phyloP scores from a whole-genome alignment of 2,113 vertebrate genomes.

The Pterocles burchelli region DNA sequence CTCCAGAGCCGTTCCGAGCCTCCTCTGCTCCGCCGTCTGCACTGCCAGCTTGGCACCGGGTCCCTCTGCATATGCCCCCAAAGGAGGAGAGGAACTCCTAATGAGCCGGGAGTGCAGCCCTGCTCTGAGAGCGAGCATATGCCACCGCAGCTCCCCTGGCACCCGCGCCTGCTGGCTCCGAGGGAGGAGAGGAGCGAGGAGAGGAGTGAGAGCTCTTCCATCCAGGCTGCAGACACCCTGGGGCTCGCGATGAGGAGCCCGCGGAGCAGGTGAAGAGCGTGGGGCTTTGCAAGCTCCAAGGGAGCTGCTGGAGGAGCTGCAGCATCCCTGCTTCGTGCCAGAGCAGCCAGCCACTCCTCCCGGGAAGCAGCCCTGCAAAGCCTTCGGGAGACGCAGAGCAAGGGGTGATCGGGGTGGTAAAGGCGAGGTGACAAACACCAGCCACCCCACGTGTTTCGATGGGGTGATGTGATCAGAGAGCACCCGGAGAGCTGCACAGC shows the following conservation, averaged over 20 bases:
- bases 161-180: not conserved
- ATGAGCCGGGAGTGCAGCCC: not conserved
- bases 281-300: not conserved
- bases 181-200: too few relatives aligned
- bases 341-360: not conserved
- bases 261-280: not conserved
- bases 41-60: not conserved
- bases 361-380: not conserved
- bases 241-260: not conserved
- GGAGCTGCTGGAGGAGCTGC: not conserved
- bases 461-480: not conserved
- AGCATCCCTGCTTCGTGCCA: not conserved
- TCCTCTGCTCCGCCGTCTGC: rapidly evolving
- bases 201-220: not conserved
- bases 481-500: not conserved
- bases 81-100: not conserved
- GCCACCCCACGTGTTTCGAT: rapidly evolving
- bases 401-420: rapidly evolving
- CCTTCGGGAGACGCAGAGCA: rapidly evolving
- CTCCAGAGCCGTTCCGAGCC: not conserved
- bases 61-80: not conserved
- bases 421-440: rapidly evolving
- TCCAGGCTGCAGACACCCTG: not conserved
- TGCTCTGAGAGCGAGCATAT: slow-evolving; percentile 45
- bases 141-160: slow-evolving; percentile 37